Conservation (phyloP, 1,140 invertebrate species). For the Lepidurus apus region DNA sequence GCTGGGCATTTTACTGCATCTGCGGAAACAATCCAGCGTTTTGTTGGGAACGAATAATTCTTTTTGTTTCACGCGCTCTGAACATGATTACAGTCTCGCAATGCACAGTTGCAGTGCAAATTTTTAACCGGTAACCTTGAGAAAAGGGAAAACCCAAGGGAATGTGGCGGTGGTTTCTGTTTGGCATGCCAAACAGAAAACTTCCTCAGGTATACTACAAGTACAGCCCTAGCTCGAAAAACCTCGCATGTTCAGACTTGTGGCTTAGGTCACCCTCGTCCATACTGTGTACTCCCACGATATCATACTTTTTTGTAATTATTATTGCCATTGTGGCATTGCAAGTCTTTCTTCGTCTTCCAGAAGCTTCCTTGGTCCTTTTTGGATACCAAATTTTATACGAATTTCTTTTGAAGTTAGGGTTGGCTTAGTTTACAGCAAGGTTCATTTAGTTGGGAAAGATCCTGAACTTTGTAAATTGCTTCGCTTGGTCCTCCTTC, state of each 20-base stretch:
- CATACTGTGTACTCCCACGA: neutral
- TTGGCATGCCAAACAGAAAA: slow-evolving; percentile 1
- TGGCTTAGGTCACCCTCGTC: neutral
- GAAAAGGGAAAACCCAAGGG: slow-evolving; percentile 21
- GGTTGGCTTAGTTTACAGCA: too few relatives aligned
- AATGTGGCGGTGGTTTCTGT: neutral
- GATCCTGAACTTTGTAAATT: too few relatives aligned
- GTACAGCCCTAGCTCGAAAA: neutral
- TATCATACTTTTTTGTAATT: too few relatives aligned
- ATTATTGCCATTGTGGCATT: too few relatives aligned
- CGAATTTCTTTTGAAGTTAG: too few relatives aligned
- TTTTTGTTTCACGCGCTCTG: neutral
- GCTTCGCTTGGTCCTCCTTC: too few relatives aligned
- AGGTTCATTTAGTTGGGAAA: too few relatives aligned
- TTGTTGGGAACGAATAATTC: neutral
- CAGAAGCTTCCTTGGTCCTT: too few relatives aligned
- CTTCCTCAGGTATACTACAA: slow-evolving; percentile 1
- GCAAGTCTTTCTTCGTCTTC: too few relatives aligned
- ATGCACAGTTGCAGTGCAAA: neutral
- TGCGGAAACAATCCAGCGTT: too few relatives aligned
- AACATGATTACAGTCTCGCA: slow-evolving; percentile 9
- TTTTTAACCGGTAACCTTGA: slow-evolving; percentile 16
- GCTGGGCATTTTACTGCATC: too few relatives aligned
- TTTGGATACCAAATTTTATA: too few relatives aligned
- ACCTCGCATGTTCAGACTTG: neutral